Percentiles rank a stretch among this genome's conserved stretches.
Evolutionary conservation across 2,113 vertebrate genomes (phyloP).

Genomic region (Narcine bancroftii): DNA sequence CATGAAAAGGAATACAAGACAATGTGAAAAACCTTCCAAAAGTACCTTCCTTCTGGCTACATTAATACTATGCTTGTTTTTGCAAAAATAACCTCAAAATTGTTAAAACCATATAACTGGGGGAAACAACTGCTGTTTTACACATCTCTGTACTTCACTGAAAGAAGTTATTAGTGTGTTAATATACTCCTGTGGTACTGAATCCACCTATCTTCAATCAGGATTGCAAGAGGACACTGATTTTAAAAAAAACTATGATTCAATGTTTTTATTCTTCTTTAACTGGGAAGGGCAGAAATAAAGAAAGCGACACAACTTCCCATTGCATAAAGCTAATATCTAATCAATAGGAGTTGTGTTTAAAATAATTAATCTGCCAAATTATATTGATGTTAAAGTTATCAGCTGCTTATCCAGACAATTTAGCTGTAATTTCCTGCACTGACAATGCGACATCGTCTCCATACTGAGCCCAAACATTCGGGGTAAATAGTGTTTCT

Average conservation of each 20-base stretch:
- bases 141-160: background rate
- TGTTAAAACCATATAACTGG: background rate
- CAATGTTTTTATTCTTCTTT: conserved; percentile 8
- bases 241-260: background rate
- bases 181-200: background rate
- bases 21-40: background rate
- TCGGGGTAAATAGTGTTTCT: too few species aligned
- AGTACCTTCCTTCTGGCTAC: background rate
- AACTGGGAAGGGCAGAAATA: background rate
- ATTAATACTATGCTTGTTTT: background rate
- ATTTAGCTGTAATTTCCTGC: background rate
- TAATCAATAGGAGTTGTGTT: background rate
- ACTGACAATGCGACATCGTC: too few species aligned
- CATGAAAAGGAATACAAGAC: background rate
- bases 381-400: background rate
- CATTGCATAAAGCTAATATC: background rate
- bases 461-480: too few species aligned
- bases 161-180: background rate
- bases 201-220: background rate
- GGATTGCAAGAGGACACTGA: background rate
- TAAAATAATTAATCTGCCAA: background rate
- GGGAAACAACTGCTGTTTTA: background rate
- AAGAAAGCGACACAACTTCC: background rate
- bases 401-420: too few species aligned
- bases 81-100: background rate